Base-by-base conservation (phyloP, 2,113 vertebrate species). In the Cynocephalus volans region DNA sequence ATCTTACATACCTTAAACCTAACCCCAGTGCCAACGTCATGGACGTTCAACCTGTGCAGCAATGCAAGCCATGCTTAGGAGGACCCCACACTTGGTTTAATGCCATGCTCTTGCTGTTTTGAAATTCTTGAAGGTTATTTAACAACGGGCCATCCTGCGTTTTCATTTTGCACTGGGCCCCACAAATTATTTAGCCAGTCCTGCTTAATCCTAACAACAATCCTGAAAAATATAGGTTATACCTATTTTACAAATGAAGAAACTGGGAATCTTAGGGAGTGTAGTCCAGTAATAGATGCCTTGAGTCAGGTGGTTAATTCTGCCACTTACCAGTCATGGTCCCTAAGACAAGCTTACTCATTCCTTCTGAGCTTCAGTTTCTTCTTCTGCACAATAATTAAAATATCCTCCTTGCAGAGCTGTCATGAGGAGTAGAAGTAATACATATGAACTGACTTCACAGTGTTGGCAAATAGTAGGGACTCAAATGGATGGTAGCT, bases 121-220 rank as follows among this genome's bases (percentile, higher is more conserved):
- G 31, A 82, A 90, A 69, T 58, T 64, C 48, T 36, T 93, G 76
- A 69, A 82, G 56, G 67, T 87, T 90, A 62, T 36, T 76, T 91
- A 56, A 83, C n/a, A 91, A 87, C 17, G 11, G 3, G 31, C 3
- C 18, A 15, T 90, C 28, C 13, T 48, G 33, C 60, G 28, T 93
- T 93, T 93, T 93, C 77, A 64, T 72, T 88, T 88, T 76, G 36
- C 17, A 24, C 45, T 62, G 26, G 41, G 45, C 24, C 26, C 28
- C 23, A 81, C 58, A 81, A 50, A 69, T 84, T 72, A 62, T 48
- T 36, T 65, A 54, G 62, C 8, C 45, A 72, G 7, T 79, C 6
- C 64, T 87, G 17, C 64, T 11, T 70, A 28, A 79, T 70, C n/a
- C 54, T 64, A 70, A 77, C 45, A 84, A 10, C 9, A 79, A 72